These are phyloP conservation scores for Drosophila eugracilis DNA, from an alignment of 1,140 invertebrate genomes.

Conservation along the genomic window DNA sequence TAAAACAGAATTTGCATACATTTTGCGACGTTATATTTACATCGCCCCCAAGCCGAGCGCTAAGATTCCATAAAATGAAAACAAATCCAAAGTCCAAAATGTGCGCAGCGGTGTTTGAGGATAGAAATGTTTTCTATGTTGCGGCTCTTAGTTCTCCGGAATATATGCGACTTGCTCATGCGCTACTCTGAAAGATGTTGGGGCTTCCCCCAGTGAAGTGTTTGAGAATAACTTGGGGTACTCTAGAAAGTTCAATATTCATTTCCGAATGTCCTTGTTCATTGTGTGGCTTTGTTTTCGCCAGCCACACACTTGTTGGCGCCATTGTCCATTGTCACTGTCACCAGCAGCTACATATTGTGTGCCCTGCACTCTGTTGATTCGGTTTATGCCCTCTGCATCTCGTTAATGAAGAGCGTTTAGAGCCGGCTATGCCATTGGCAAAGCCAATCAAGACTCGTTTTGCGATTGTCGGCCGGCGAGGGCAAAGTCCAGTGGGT, in stretches of 20 bases:
- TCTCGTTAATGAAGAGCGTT: constrained; percentile 66
- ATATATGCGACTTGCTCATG: constrained; percentile 39
- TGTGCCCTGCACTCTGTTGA: constrained; percentile 42
- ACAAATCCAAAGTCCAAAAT: constrained; percentile 80
- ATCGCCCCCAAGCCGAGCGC: constrained; percentile 40
- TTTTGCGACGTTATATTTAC: constrained; percentile 59
- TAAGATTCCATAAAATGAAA: constrained; percentile 48
- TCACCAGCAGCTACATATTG: constrained; percentile 16
- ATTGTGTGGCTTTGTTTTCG: constrained; percentile 38
- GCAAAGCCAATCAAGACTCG: constrained; percentile 73
- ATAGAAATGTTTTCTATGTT: constrained; percentile 38
- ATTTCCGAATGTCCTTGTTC: constrained; percentile 19
- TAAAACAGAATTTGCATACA: constrained; percentile 48
- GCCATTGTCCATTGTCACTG: constrained; percentile 29
- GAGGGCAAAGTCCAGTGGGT: constrained; percentile 68
- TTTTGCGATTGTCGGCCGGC: constrained; percentile 53
- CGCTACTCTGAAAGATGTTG: constrained; percentile 38
- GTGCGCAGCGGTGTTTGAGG: constrained; percentile 35
- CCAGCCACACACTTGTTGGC: constrained; percentile 9
- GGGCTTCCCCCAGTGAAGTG: constrained; percentile 9
- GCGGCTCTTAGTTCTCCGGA: constrained; percentile 13
- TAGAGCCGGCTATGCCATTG: constrained; percentile 32
- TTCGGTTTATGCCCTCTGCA: constrained; percentile 16
- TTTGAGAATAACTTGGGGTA: too few relatives aligned
- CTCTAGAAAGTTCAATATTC: constrained; percentile 20